Evolutionary conservation across 2,797 vertebrate genomes (phyloP), one percentile per base, ranked within the genome.

Genomic region (Catharus ustulatus): DNA sequence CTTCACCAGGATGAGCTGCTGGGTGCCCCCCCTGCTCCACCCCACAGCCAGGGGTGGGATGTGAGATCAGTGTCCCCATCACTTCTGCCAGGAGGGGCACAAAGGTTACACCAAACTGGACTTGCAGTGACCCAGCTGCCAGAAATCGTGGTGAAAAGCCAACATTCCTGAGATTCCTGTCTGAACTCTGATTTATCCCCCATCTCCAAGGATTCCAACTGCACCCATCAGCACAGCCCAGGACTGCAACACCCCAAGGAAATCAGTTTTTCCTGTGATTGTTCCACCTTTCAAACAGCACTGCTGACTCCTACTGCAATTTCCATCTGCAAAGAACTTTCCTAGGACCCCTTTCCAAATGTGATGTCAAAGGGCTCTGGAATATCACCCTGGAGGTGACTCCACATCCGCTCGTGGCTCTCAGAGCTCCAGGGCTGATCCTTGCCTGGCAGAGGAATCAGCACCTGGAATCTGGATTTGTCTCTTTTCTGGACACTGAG

Each of bases 321-420:
- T 96, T 94, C 94, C 93, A 97, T 91, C 92, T 17, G 64, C 85
- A 93, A 34, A 87, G 87, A 94, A 96, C 94, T 95, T 95, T 95
- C 96, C 93, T 92, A 92, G 89, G 73, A 78, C 54, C 69, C 8
- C 13, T 91, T 85, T 95, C 93, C 94, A 96, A 94, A 40, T 32
- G 92, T 95, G 93, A 95, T 95, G 93, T 93, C 96, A 95, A 92
- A 94, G 72, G 76, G 87, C 73, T 89, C 84, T 83, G 94, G 94
- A 96, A 95, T 76, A 89, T 90, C 77, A 71, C 10, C 4, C 3
- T 26, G 81, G 88, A 86, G 61, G 79, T 88, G 85, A n/a, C 73
- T 81, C 14, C 3, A 49, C 79, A 84, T 74, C 93, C 6, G 15
- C 57, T 13, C 2, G 29, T 1, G 30, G 74, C 81, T 72, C 15